These are phyloP conservation scores for Neogale vison DNA, from an alignment of 2,113 vertebrate species.

Conservation along the genomic window DNA sequence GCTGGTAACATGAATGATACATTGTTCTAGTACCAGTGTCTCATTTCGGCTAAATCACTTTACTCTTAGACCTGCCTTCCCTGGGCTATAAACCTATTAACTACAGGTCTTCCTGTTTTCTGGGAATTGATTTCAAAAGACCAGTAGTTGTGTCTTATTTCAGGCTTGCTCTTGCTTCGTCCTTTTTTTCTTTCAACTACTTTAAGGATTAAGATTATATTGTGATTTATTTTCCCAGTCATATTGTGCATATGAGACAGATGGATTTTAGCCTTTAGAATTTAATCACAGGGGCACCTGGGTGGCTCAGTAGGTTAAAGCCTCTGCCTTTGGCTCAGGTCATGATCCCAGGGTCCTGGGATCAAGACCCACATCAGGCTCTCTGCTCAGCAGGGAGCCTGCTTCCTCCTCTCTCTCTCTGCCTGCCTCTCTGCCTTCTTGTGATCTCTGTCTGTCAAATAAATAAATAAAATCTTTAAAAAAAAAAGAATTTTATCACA, in stretches of 20 bases:
- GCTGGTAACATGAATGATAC: not conserved
- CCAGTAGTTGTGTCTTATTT: not conserved
- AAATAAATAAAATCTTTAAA: no score
- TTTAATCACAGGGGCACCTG: not conserved
- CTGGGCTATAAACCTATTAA: not conserved
- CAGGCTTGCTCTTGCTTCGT: not conserved
- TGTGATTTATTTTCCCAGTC: not conserved
- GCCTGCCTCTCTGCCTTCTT: no score
- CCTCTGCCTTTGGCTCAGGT: no score
- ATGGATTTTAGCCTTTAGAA: not conserved
- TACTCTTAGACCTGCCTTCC: not conserved
- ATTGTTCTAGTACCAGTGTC: not conserved
- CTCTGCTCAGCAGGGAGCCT: no score
- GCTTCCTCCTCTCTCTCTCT: no score
- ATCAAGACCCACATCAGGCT: no score
- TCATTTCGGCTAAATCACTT: not conserved
- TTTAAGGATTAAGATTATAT: not conserved
- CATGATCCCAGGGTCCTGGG: no score
- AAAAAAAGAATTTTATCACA: not conserved
- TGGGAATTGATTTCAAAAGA: not conserved
- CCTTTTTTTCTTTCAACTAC: not conserved
- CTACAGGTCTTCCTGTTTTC: not conserved
- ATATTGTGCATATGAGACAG: not conserved
- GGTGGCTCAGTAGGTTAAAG: no score
- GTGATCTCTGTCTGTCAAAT: no score